Evolutionary conservation across 1,140 invertebrate genomes (phyloP).

Genomic region (Papilio helenus): DNA sequence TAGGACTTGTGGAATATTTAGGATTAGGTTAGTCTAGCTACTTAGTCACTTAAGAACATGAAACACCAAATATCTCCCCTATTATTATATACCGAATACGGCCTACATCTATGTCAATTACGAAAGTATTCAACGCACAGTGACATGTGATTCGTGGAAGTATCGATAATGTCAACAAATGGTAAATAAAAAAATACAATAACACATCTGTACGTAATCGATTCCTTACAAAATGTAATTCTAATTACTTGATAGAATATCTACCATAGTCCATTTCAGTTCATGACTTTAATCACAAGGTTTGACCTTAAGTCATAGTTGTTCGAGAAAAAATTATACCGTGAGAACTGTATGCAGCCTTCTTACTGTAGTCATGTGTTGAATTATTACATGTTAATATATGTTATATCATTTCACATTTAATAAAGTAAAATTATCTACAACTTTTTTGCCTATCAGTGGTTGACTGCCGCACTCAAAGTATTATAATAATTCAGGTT

Average conservation of each 20-base stretch:
- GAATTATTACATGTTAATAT: slow-evolving; percentile 11
- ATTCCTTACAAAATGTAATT: slow-evolving; percentile 16
- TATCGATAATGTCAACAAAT: background rate
- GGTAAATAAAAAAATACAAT: background rate
- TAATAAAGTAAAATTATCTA: no score
- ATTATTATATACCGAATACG: background rate
- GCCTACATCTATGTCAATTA: background rate
- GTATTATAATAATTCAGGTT: no score
- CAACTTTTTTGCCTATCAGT: no score
- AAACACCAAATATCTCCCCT: background rate
- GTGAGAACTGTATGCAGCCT: slow-evolving; percentile 8
- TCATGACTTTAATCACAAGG: slow-evolving; percentile 20
- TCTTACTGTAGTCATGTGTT: background rate
- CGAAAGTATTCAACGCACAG: background rate
- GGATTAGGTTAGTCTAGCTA: background rate
- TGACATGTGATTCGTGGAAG: background rate
- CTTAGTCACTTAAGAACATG: background rate
- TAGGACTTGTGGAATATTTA: background rate
- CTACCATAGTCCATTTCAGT: background rate
- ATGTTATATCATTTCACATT: background rate
- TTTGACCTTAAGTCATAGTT: background rate
- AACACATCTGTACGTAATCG: background rate
- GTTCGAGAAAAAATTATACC: slow-evolving; percentile 25
- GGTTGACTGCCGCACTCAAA: no score
- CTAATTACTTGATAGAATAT: slow-evolving; percentile 6